Base-by-base conservation (phyloP, 2,888 invertebrate genomes). In the Blomia tropicalis region DNA sequence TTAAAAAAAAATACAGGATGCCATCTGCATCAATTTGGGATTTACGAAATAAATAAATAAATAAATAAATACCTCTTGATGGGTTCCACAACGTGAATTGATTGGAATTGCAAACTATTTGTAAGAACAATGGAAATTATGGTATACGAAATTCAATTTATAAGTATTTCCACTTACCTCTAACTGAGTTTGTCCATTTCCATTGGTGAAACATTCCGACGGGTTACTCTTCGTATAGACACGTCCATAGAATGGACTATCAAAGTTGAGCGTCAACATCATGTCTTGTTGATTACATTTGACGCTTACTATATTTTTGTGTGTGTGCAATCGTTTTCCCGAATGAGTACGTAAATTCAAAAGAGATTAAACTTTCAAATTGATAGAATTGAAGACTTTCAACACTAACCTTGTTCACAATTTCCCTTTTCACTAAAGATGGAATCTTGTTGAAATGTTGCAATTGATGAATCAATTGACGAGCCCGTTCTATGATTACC, bases 141-240 rank as follows among this genome's bases (percentile, higher is more conserved):
- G n/a, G n/a, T n/a, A n/a, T n/a, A n/a, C n/a, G n/a, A n/a, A n/a
- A n/a, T n/a, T n/a, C n/a, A n/a, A n/a, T n/a, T n/a, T n/a, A n/a
- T n/a, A n/a, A n/a, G n/a, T n/a, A n/a, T n/a, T n/a, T n/a, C 23
- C 29, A 43, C 51, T 7, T 7, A 62, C 62, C 58, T 68, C 63
- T 17, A 69, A 31, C 19, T 67, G 67, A 7, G 67, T 66, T 43
- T 69, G 69, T 22, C 69, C 69, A 7, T 65, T 67, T 23, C 69
- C 69, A 4, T 69, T 62, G 54, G 68, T 66, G 59, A 66, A 69
- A 47, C 69, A 69, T 22, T 68, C 66, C 4, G 67, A 65, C 14
- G 85, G 83, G 70, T 82, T 82, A 17, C 85, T 87, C 67, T 81
- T 83, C 63, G 85, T 85, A 72, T 88, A 90, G 67, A 90, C 77